Evolutionary conservation across 2,888 invertebrate genomes (phyloP), one percentile per base, ranked within the genome.

Genomic region (Cordylochernes scorpioides): DNA sequence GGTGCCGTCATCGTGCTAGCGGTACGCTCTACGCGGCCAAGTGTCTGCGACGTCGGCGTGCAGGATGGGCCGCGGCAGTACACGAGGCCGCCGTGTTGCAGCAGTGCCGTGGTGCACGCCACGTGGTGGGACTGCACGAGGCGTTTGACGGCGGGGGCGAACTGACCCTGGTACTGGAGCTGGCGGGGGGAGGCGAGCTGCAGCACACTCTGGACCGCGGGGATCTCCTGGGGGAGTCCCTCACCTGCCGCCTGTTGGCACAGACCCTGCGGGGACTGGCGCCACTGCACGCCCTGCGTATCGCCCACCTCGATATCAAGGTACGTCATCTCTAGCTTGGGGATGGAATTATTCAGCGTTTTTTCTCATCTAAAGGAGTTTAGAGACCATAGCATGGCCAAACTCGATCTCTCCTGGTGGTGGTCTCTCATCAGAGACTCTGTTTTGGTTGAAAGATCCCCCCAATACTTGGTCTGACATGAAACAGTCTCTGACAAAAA

Each of bases 11-110:
- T 60, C 67, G 71, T 54, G 65, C 69, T 45, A 73, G 73, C 30
- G 77, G 77, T 35, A 66, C 71, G 48, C 73, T 74, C 51, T 86
- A 75, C 58, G 91, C 88, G n/a, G 88, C 88, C 39, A 91, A 91
- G 61, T 82, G 80, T 57, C 59, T 61, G 29, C 71, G 84, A 43
- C 71, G 78, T 55, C 73, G 86, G 51, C 62, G 86, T 46, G 54
- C 58, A 39, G 61, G 61, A 5, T 55, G 78, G 9, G 42, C 74
- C 43, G 82, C 86, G 57, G 75, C 86, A 46, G 65, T 78, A 43
- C 82, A 88, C 57, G 91, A 91, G 57, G 75, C 86, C 40, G 80
- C 82, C 29, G 78, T 88, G 42, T 63, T 88, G 39, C 71, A 75
- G 49, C 63, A 82, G 40, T 64, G 71, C 28, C 67, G 70, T 47